phyloP scores from a whole-genome alignment of 2,797 vertebrate genomes.

The Rhinichthys osculus region DNA sequence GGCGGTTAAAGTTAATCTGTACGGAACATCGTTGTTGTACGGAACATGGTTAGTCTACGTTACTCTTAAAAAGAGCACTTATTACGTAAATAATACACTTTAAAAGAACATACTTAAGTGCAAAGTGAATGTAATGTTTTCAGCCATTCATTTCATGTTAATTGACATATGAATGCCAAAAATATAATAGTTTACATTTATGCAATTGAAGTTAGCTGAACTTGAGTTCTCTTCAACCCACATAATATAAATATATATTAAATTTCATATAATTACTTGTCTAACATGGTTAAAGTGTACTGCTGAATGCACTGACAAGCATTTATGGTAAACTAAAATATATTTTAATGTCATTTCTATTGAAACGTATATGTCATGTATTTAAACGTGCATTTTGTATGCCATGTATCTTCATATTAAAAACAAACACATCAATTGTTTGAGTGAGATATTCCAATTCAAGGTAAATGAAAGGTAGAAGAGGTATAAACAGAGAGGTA shows the following conservation, averaged over 20 bases:
- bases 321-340: neutral
- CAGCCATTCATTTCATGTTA: no score
- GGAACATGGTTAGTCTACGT: no score
- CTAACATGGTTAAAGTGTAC: neutral
- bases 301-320: no score
- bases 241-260: neutral
- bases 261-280: neutral
- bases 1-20: no score
- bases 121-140: neutral
- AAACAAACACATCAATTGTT: slow-evolving; percentile 4
- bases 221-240: neutral
- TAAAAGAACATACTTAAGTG: neutral
- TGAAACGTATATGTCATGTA: neutral
- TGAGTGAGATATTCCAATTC: slow-evolving; percentile 26
- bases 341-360: neutral
- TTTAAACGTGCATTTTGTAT: neutral
- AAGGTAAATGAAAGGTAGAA: slow-evolving; percentile 42
- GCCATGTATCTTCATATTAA: neutral
- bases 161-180: neutral
- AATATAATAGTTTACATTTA: neutral
- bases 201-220: neutral
- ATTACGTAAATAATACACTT: neutral
- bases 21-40: no score
- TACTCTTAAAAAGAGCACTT: neutral
- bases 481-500: slow-evolving; percentile 49